A percentile compares a stretch with the other conserved stretches of the same genome.
These are phyloP conservation scores for Zalophus californianus DNA, from an alignment of 2,797 vertebrate genomes.

Conservation along the genomic window DNA sequence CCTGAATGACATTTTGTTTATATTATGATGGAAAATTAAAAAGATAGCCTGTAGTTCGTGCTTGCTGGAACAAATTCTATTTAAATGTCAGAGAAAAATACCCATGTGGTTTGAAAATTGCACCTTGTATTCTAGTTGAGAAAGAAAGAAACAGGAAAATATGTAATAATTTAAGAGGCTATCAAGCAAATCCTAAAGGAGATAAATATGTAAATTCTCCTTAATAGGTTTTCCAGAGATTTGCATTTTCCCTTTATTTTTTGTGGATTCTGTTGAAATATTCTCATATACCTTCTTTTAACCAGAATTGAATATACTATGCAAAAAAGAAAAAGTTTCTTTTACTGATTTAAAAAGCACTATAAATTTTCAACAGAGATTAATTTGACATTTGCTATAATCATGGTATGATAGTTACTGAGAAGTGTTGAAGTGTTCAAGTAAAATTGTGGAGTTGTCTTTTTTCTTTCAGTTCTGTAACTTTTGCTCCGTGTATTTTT, in stretches of 20 bases:
- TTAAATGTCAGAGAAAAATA: conserved; percentile 35
- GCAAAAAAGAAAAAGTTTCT: neutral
- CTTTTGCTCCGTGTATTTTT: neutral
- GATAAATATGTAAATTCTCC: neutral
- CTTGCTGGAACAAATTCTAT: neutral
- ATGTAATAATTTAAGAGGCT: neutral
- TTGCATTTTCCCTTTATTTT: conserved; percentile 18
- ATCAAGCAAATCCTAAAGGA: neutral
- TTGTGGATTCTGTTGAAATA: conserved; percentile 35
- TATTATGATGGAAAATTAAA: neutral
- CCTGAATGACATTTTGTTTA: conserved; percentile 14
- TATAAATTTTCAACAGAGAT: conserved; percentile 24
- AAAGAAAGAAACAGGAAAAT: conserved; percentile 34
- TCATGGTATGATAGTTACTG: neutral
- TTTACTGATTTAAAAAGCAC: neutral
- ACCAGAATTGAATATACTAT: conserved; percentile 33
- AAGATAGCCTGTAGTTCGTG: neutral
- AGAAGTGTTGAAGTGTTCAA: neutral
- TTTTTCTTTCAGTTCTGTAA: conserved; percentile 5
- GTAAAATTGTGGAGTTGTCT: neutral
- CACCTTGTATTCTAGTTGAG: neutral
- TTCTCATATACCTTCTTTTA: neutral
- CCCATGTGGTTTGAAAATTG: neutral
- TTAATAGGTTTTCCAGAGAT: neutral
- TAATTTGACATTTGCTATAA: neutral